Evolutionary conservation across 1,140 invertebrate genomes (phyloP).

Genomic region (Colletes latitarsis): DNA sequence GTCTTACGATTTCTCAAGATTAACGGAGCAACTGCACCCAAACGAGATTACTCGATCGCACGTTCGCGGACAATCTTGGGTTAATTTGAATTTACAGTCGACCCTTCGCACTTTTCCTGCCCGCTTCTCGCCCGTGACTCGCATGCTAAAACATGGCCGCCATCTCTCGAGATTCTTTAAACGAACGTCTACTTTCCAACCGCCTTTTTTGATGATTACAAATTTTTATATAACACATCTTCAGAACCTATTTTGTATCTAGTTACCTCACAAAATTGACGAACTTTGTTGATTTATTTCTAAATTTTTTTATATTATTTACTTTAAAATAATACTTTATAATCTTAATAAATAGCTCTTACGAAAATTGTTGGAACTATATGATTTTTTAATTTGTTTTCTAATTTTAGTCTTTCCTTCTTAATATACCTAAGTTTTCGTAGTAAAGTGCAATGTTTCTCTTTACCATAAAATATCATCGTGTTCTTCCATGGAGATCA

Average conservation of each 20-base stretch:
- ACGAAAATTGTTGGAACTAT: no score
- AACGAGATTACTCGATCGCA: conserved; percentile 55
- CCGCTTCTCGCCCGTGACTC: conserved; percentile 21
- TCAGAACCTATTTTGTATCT: background rate
- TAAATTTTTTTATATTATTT: no score
- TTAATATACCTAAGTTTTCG: no score
- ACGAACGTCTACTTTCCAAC: background rate
- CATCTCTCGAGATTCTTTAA: background rate
- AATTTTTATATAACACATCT: background rate
- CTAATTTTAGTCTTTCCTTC: no score
- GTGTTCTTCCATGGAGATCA: no score
- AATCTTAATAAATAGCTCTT: no score
- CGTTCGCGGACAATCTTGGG: conserved; percentile 58
- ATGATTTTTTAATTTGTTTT: no score
- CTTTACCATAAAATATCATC: no score
- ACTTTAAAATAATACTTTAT: no score
- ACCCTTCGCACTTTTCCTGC: conserved; percentile 45
- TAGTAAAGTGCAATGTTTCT: no score
- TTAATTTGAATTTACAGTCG: conserved; percentile 60
- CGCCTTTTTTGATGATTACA: background rate
- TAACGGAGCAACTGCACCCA: conserved; percentile 41
- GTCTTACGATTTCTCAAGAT: conserved; percentile 64
- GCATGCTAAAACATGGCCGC: background rate
- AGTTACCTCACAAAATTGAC: no score
- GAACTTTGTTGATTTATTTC: no score